Base-by-base conservation (phyloP, 2,888 invertebrate species). In the Andrena fulva region DNA sequence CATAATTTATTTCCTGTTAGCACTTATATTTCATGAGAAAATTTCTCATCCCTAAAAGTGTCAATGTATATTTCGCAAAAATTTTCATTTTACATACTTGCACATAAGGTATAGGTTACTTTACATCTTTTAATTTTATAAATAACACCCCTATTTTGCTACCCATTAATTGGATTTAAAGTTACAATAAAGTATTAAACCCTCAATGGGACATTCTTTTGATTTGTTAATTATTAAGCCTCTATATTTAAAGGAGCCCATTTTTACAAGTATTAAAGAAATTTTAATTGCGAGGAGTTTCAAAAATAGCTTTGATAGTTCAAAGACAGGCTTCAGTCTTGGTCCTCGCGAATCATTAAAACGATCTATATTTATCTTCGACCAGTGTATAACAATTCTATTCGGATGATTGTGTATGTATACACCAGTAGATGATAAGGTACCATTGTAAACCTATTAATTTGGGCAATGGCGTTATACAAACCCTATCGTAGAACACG, bases 401-500 rank as follows among this genome's bases (percentile, higher is more conserved):
- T 60, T 64, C 33, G 50, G 66, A 24, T 59, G 52, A 31, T 6
- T 50, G 48, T 48, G 27, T 12, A 29, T 64, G 8, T 66, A 48
- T 66, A 42, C 42, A 42, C 42, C 33, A 48, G 60, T 82, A 63
- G 27, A 27, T 20, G 31, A 31, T 42, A 27, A 24, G 20, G 67
- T 63, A 33, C 27, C 59, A 62, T 63, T 50, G 56, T 42, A 69
- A 50, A 71, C 59, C 69, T 69, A 78, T 60, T 74, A 67, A 77
- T 73, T 42, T 68, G 48, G 27, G 31, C 16, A 59, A 42, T 59
- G 33, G 29, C 75, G 63, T 76, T 35, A 72, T 24, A 62, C 33
- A 66, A 75, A 54, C 52, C 66, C 54, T 63, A 77, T 75, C 75
- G 78, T 78, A 71, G 80, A 60, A 77, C 80, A 72, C 48, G 20